phyloP scores from a whole-genome alignment of 2,797 vertebrate genomes.

The Psittacula derbiana region DNA sequence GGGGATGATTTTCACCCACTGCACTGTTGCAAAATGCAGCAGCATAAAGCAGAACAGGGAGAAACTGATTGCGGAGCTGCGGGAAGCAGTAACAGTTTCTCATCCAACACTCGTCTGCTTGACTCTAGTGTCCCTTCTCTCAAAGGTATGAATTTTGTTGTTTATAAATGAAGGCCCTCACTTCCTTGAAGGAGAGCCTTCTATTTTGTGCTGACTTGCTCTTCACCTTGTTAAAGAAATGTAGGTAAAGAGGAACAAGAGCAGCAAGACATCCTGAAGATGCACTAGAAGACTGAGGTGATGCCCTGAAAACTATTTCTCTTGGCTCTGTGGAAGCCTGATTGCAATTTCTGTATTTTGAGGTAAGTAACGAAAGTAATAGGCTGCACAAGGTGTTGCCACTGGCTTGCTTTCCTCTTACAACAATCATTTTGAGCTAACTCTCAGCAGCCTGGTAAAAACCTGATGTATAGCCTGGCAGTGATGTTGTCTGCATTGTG shows the following conservation, averaged over 20 bases:
- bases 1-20: background rate
- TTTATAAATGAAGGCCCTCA: background rate
- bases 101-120: background rate
- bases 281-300: background rate
- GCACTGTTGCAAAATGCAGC: background rate
- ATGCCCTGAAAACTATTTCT: background rate
- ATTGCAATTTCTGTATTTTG: background rate
- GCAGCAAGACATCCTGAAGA: background rate
- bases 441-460: background rate
- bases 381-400: background rate
- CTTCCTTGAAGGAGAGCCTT: background rate
- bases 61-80: background rate
- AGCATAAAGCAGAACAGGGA: background rate
- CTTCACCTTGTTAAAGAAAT: background rate
- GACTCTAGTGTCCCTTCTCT: background rate
- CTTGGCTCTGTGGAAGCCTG: background rate
- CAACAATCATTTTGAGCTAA: background rate
- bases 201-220: background rate
- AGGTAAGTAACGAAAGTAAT: background rate
- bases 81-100: background rate
- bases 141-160: background rate
- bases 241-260: background rate
- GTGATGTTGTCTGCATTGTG: background rate
- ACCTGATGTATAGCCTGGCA: background rate
- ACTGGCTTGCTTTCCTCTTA: background rate